Base-by-base conservation (phyloP, 2,797 vertebrate species). In the Ataeniobius toweri region DNA sequence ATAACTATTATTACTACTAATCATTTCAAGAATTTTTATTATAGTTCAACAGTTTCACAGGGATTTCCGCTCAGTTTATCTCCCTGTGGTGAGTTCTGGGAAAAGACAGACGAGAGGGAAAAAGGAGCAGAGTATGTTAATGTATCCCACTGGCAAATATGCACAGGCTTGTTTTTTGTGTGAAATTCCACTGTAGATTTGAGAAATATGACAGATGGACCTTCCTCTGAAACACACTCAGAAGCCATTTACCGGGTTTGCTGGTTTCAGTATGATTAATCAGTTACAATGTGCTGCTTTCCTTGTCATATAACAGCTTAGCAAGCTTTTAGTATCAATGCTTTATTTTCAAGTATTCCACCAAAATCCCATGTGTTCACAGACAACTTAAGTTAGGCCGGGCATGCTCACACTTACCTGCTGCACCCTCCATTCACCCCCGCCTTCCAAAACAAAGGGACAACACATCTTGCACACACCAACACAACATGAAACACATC, bases 171-270 rank as follows among this genome's bases (percentile, higher is more conserved):
- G 77, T 46, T 80, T 48, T 59, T 73, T 68, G 71, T 84, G 82
- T 84, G 74, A 84, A 90, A 85, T 87, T 84, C 79, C 71, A 80
- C 82, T 41, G 83, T 59, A 87, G 81, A 59, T 85, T 82, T 76
- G 50, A 78, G 51, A 71, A 87, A 74, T 79, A 75, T 86, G 85
- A 83, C 92, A 92, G 91, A 92, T 93, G 91, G 93, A 90, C 85
- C 83, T 89, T 86, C 71, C 79, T 89, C 84, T 89, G 86, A 92
- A 90, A 86, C 53, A 76, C 41, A 71, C 78, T 79, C 89, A 86
- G 80, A 85, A 80, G 88, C 81, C 87, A 88, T 88, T 81, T 58
- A 76, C 83, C 55, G 72, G 73, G 48, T 82, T 84, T 78, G 81
- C 80, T 76, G 80, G 59, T 73, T 85, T 90, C 77, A 85, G 69